These are phyloP conservation scores for Cephus rjabovi DNA, from an alignment of 2,888 invertebrate species.

Conservation along the genomic window DNA sequence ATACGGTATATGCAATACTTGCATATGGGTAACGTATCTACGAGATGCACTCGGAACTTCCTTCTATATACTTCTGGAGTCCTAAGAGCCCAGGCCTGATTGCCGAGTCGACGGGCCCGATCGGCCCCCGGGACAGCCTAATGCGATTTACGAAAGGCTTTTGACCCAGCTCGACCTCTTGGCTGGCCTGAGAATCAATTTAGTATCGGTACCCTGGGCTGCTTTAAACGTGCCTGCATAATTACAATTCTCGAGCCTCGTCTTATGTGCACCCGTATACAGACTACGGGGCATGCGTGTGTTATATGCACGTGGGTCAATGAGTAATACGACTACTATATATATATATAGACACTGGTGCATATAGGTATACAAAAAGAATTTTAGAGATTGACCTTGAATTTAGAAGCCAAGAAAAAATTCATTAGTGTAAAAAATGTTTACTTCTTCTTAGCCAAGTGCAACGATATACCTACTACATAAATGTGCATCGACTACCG, in stretches of 20 bases:
- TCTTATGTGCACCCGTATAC: background rate
- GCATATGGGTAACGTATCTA: background rate
- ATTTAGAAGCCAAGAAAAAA: background rate
- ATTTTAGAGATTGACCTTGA: background rate
- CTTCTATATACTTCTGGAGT: background rate
- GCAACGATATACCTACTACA: background rate
- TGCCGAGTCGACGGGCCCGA: slow-evolving; percentile 44
- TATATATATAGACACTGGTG: background rate
- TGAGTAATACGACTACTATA: background rate
- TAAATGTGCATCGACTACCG: background rate
- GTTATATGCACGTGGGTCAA: background rate
- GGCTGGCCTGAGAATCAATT: slow-evolving; percentile 59
- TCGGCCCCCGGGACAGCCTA: slow-evolving; percentile 39
- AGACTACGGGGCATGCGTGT: background rate
- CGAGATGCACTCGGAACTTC: background rate
- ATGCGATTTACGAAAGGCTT: slow-evolving; percentile 60
- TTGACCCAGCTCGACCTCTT: slow-evolving; percentile 51
- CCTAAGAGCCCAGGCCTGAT: slow-evolving; percentile 45
- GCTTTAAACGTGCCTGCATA: slow-evolving; percentile 17
- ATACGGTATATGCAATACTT: background rate
- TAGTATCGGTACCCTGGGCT: slow-evolving; percentile 27
- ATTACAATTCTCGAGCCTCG: slow-evolving; percentile 16
- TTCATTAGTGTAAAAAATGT: background rate
- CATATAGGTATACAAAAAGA: background rate
- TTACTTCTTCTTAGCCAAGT: background rate